phyloP scores from a whole-genome alignment of 1,140 invertebrate genomes.

The Aphelenchoides besseyi region DNA sequence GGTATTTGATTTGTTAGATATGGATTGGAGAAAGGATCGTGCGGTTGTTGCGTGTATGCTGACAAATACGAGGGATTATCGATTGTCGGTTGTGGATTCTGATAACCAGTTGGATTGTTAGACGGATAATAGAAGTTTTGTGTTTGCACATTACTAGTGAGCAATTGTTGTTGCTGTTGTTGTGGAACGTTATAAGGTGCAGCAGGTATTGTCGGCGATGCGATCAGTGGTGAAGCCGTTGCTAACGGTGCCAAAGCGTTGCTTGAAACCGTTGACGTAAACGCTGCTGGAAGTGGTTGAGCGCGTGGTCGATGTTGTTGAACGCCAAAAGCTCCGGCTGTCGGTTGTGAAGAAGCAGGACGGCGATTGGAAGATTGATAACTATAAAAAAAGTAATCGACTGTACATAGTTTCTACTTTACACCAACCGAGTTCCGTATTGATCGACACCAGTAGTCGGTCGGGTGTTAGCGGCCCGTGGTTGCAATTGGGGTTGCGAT shows the following conservation, averaged over 20 bases:
- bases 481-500: background rate
- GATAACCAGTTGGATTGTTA: background rate
- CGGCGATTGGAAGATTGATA: background rate
- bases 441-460: background rate
- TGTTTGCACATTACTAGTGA: too few species aligned
- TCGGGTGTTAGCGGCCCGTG: background rate
- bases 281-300: background rate
- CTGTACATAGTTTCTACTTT: background rate
- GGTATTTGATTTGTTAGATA: background rate
- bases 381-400: background rate
- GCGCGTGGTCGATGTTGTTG: slow-evolving; percentile 1
- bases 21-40: too few species aligned
- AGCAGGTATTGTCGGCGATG: background rate
- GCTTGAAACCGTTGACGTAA: background rate
- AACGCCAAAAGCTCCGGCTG: slow-evolving; percentile 1
- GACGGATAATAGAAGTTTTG: slow-evolving; percentile 1
- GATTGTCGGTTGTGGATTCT: background rate
- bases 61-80: background rate
- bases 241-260: background rate
- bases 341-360: background rate
- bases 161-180: slow-evolving; percentile 15
- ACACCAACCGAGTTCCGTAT: background rate
- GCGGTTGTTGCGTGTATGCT: background rate
- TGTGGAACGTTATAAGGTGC: slow-evolving; percentile 6
- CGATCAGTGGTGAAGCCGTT: background rate